Base-by-base conservation (phyloP, 2,888 invertebrate species). In the Parnassius apollo region DNA sequence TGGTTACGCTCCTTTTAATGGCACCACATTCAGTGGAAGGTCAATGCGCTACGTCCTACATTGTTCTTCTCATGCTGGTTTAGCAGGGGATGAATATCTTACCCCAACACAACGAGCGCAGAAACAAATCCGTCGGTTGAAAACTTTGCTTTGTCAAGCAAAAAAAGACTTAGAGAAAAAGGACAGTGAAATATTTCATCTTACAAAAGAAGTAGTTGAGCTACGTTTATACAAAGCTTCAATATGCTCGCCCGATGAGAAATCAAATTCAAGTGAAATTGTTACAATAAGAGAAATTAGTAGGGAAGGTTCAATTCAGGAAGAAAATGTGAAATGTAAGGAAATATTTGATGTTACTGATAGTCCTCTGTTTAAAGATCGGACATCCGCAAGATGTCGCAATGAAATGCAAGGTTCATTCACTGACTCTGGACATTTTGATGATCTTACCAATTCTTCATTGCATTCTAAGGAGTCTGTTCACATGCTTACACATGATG, bases 71-170 rank as follows among this genome's bases (percentile, higher is more conserved):
- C 95, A 96, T 81, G 94, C 95, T 7, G 95, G 95, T 1, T 94
- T 95, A 57, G 94, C 95, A 57, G 95, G 95, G 53, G 95, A 96
- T 66, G 96, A 97, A 75, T 97, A 97, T 83, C 92, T 97, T 64
- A 97, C 97, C 59, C 97, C 97, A 12, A 97, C 97, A 1, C 97
- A 97, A 81, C 92, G 97, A 66, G 96, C 96, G 10, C 95, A 96
- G 75, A 93, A 95, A 71, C 96, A 97, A 83, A 95, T 97, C 48
- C 93, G 95, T 66, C 94, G 95, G 64, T 93, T 97, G 35, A 95
- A 96, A 88, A 93, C 93, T 65, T 86, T 96, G 4, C 91, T 97
- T 55, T 93, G 93, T 67, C 94, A 95, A 72, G 96, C 96, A 10
- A 95, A 94, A 66, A 94, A 94, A 74, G 95, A 96, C 75, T 91